These are phyloP conservation scores for Malacosoma neustria DNA, from an alignment of 2,888 invertebrate species.

Conservation along the genomic window DNA sequence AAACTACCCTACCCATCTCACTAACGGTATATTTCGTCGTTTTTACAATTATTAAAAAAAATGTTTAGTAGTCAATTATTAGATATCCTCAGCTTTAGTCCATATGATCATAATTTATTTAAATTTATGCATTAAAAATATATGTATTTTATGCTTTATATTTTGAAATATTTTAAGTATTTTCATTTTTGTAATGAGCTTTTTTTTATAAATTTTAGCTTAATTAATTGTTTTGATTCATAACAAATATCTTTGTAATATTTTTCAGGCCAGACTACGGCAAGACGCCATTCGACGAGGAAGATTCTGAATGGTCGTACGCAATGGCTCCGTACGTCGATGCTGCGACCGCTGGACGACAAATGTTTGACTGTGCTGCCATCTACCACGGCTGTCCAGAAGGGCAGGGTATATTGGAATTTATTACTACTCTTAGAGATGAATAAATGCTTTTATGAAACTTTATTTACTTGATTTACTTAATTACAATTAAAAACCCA, in stretches of 20 bases:
- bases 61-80: too few relatives aligned
- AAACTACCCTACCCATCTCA: too few relatives aligned
- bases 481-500: too few relatives aligned
- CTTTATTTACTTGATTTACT: too few relatives aligned
- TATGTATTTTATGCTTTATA: not conserved
- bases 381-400: conserved; percentile 77
- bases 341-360: conserved; percentile 77
- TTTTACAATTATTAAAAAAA: too few relatives aligned
- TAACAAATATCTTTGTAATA: too few relatives aligned
- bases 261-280: conserved; percentile 76
- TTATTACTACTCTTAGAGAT: conserved; percentile 55
- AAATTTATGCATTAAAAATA: not conserved
- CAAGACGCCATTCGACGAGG: conserved; percentile 61
- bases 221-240: too few relatives aligned
- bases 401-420: conserved; percentile 77
- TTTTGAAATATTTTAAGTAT: not conserved
- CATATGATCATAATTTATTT: not conserved
- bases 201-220: too few relatives aligned
- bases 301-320: conserved; percentile 35
- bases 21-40: too few relatives aligned
- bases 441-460: conserved; percentile 26
- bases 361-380: conserved; percentile 77
- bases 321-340: conserved; percentile 66
- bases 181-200: too few relatives aligned
- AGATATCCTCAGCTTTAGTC: too few relatives aligned